Evolutionary conservation across 2,888 invertebrate species (phyloP), one percentile per base, ranked within the genome.

Genomic region (Auanema sp.): DNA sequence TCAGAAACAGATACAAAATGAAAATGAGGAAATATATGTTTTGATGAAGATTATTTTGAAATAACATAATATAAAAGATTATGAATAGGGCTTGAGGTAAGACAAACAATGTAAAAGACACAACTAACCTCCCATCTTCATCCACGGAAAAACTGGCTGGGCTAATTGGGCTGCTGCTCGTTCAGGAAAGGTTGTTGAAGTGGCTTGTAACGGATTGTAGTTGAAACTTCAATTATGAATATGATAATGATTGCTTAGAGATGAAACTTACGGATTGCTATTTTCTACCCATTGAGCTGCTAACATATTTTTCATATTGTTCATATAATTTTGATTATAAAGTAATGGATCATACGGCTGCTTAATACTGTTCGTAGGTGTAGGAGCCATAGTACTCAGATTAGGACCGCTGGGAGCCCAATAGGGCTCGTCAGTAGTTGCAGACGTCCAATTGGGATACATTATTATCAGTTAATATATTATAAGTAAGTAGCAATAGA

Each of bases 131-230:
- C 69, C 70, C 80, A 83, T 81, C 65, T 82, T 82, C 82, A 82
- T 82, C 82, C 82, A 82, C 11, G 82, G 80, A 64, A 78, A 83
- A 2, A 81, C 75, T 25, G 79, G 79, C 65, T 79, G 79, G 16
- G 69, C 59, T 42, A 75, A 41, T 16, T 69, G 67, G 53, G 69
- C 60, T 12, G 65, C 65, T 18, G 73, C 40, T n/a, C 54, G 33
- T 52, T 72, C 74, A 14, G 70, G 62, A 23, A 73, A 73, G n/a
- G 71, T 66, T 11, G 73, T 66, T 5, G 73, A 68, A 0, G 76
- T 60, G 1, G 73, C 67, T 50, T 73, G 70, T 1, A 71, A 69
- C 0, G 71, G 69, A 44, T 69, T 69, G 66, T 76, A 76, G 49
- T 56, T 58, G 44, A 65, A 33, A 33, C 33, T 33, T 33, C 3